A percentile compares a stretch with the other conserved stretches of the same genome.
phyloP scores from a whole-genome alignment of 1,140 invertebrate species.

The Colletes latitarsis region DNA sequence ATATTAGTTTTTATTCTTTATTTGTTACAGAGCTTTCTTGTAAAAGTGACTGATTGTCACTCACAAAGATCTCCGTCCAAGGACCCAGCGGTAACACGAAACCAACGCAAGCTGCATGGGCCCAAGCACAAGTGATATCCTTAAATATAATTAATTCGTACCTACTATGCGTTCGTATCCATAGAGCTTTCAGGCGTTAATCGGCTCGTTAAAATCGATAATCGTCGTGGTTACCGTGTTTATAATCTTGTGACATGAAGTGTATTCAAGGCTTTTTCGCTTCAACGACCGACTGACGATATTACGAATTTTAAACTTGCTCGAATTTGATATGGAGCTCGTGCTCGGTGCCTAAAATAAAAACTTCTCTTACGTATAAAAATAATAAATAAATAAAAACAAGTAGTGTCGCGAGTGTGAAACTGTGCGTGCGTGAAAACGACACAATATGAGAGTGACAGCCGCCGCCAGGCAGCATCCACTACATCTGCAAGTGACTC shows the following conservation, averaged over 20 bases:
- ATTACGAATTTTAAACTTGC: constrained; percentile 4
- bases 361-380: background rate
- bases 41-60: constrained; percentile 53
- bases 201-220: constrained; percentile 20
- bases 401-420: constrained; percentile 30
- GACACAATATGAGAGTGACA: constrained; percentile 78
- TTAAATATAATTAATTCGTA: constrained; percentile 52
- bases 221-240: constrained; percentile 23
- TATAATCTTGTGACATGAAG: constrained; percentile 40
- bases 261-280: constrained; percentile 48
- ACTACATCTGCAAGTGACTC: constrained; percentile 76
- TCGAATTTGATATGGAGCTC: background rate
- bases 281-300: constrained; percentile 24
- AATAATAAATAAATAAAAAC: background rate
- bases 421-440: constrained; percentile 31
- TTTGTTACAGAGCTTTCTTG: constrained; percentile 55
- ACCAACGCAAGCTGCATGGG: constrained; percentile 51
- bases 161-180: constrained; percentile 12
- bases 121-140: constrained; percentile 65
- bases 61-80: constrained; percentile 74
- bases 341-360: background rate
- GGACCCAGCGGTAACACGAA: constrained; percentile 60
- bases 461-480: constrained; percentile 74
- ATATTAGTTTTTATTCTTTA: background rate
- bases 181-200: constrained; percentile 40